Percentiles rank a stretch among this genome's conserved stretches.
These are phyloP conservation scores for Xiphophorus maculatus DNA, from an alignment of 2,113 vertebrate genomes.

Conservation along the genomic window DNA sequence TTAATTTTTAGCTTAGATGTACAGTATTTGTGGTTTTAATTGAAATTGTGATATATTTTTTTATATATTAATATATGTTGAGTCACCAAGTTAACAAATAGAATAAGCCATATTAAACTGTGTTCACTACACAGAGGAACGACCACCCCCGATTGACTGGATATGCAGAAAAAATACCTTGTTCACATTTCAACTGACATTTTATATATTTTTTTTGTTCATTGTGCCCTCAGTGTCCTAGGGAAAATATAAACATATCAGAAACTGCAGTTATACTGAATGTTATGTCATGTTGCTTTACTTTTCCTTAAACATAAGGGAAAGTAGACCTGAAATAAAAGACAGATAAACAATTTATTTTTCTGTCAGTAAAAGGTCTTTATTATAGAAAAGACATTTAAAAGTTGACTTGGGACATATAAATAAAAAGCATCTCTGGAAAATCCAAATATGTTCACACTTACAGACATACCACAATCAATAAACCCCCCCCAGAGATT, in stretches of 20 bases:
- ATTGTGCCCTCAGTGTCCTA: not conserved
- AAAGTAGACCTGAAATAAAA: not conserved
- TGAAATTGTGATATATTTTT: no score
- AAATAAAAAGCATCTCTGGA: conserved; percentile 66
- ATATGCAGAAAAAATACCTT: not conserved
- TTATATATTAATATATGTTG: no score
- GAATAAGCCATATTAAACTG: no score
- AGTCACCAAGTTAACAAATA: no score
- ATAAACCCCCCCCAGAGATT: no score
- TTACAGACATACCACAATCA: not conserved
- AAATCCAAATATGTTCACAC: conserved; percentile 27
- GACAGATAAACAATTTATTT: not conserved
- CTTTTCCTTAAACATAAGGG: conserved; percentile 11
- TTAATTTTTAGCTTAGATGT: no score
- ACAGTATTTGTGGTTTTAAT: no score
- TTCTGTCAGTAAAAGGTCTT: conserved; percentile 57
- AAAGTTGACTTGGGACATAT: conserved; percentile 54
- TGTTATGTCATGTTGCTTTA: conserved; percentile 37
- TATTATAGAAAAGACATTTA: conserved; percentile 67
- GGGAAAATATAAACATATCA: not conserved
- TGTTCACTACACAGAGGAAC: no score
- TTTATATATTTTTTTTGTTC: no score
- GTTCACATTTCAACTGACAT: not conserved
- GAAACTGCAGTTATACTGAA: conserved; percentile 34
- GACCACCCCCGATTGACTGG: no score